Conservation (phyloP, 2,888 invertebrate species). For the Oxytorus armatus region DNA sequence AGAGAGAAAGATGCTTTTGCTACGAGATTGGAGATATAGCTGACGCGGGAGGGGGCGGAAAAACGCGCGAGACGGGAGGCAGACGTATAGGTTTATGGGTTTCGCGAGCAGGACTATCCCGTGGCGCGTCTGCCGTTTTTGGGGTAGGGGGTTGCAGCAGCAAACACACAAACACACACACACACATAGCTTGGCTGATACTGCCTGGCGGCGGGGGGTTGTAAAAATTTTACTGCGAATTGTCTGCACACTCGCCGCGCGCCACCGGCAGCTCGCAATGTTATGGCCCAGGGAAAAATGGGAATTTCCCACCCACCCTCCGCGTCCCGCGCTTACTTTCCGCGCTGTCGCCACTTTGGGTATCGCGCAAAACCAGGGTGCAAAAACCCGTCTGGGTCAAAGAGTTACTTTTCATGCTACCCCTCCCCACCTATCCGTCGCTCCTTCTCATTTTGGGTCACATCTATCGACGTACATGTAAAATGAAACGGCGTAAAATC, state of each 20-base stretch:
- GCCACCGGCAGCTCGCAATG: slow-evolving; percentile 72
- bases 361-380: slow-evolving; percentile 49
- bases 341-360: slow-evolving; percentile 43
- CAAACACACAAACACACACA: background rate
- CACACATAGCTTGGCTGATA: slow-evolving; percentile 9
- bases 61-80: slow-evolving; percentile 65
- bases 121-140: slow-evolving; percentile 78
- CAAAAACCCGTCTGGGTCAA: slow-evolving; percentile 83
- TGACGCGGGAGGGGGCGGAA: too few species aligned
- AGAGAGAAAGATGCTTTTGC: slow-evolving; percentile 63
- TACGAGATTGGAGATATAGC: slow-evolving; percentile 68
- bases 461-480: slow-evolving; percentile 47
- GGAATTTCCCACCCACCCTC: slow-evolving; percentile 79
- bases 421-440: slow-evolving; percentile 8
- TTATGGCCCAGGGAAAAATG: slow-evolving; percentile 82
- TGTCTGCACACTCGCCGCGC: slow-evolving; percentile 82
- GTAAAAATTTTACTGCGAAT: slow-evolving; percentile 85
- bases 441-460: slow-evolving; percentile 77
- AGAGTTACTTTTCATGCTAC: slow-evolving; percentile 55
- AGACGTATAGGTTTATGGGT: slow-evolving; percentile 81
- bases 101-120: slow-evolving; percentile 81
- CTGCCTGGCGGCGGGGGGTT: slow-evolving; percentile 72
- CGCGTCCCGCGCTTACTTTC: slow-evolving; percentile 30
- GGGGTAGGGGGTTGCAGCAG: slow-evolving; percentile 28
- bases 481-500: background rate